Evolutionary conservation across 2,797 vertebrate genomes (phyloP), one percentile per base, ranked within the genome.

Genomic region (Girardinus metallicus): DNA sequence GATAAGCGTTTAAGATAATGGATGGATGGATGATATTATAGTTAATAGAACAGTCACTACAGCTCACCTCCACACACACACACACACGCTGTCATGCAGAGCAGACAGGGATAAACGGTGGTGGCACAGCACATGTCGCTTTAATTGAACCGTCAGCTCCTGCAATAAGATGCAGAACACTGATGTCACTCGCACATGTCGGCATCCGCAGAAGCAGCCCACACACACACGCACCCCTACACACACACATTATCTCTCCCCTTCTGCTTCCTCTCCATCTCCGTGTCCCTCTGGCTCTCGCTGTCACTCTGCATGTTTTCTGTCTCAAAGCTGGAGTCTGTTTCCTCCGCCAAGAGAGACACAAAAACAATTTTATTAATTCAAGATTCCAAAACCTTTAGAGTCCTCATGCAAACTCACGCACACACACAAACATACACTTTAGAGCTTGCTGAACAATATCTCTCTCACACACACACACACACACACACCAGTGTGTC

Each of bases 311-410:
- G 86, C 91, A 87, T 94, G 90, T 92, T 90, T 91, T 90, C 68
- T 10, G 83, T 91, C 89, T 83, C 81, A 84, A 82, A 90, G 89
- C 92, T 87, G 82, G 86, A 93, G 90, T 91, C 88, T 64, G 88
- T 91, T 92, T 92, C 90, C 89, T 91, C 92, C 91, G 93, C 93
- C 94, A 94, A 93, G 83, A 92, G 79, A 93, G 87, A 92, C 88
- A 94, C 92, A 92, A 94, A 93, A 92, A 91, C 93, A 93, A 94
- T 94, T 95, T 92, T 94, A 95, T 93, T 93, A 95, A 94, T 93
- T 94, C 84, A 79, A 91, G 90, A 93, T 89, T 88, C 82, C 84
- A 80, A 31, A 88, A 87, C 83, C 84, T 87, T 92, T 90, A 76
- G 82, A 88, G 87, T 83, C 87, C 88, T 82, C 80, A 41, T 80